A percentile compares a stretch with the other conserved stretches of the same genome.
Evolutionary conservation across 2,797 vertebrate genomes (phyloP).

Genomic region (Neoniphon sammara): DNA sequence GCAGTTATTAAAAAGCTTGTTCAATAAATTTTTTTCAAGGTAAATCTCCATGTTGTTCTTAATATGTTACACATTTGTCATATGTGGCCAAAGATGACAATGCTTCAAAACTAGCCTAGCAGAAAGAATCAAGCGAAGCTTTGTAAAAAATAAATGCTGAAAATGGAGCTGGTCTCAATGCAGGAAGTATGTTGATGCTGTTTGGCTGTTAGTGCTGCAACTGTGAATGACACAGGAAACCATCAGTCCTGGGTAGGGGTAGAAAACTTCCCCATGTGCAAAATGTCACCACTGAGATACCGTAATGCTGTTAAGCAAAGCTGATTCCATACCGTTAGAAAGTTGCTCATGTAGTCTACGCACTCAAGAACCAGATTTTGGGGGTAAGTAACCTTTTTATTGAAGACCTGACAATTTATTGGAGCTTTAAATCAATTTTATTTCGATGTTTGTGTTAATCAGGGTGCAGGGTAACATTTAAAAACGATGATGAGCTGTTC

Average conservation of each 20-base stretch:
- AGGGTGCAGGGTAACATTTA: too few species aligned
- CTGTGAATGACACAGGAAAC: slow-evolving; percentile 72
- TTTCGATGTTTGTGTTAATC: background rate
- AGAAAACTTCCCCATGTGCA: slow-evolving; percentile 47
- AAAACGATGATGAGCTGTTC: background rate
- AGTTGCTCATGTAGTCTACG: slow-evolving; percentile 33
- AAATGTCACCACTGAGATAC: slow-evolving; percentile 18
- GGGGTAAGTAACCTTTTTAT: slow-evolving; percentile 54
- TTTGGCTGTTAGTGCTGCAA: slow-evolving; percentile 4
- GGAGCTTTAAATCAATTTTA: background rate
- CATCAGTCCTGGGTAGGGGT: slow-evolving; percentile 36
- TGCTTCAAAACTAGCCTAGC: too few species aligned
- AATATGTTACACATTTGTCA: background rate
- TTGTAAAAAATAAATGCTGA: background rate
- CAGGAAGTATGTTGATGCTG: slow-evolving; percentile 47
- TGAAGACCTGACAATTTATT: background rate
- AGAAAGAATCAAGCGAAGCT: too few species aligned
- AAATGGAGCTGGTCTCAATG: background rate
- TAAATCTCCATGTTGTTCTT: slow-evolving; percentile 2
- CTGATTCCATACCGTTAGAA: slow-evolving; percentile 27
- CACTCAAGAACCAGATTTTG: slow-evolving; percentile 36
- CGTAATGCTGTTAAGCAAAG: background rate
- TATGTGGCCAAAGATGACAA: background rate
- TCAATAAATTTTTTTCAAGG: slow-evolving; percentile 78
- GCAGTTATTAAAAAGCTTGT: slow-evolving; percentile 59